Conservation (phyloP, 2,888 invertebrate genomes). For the Nomada goodeniana region DNA sequence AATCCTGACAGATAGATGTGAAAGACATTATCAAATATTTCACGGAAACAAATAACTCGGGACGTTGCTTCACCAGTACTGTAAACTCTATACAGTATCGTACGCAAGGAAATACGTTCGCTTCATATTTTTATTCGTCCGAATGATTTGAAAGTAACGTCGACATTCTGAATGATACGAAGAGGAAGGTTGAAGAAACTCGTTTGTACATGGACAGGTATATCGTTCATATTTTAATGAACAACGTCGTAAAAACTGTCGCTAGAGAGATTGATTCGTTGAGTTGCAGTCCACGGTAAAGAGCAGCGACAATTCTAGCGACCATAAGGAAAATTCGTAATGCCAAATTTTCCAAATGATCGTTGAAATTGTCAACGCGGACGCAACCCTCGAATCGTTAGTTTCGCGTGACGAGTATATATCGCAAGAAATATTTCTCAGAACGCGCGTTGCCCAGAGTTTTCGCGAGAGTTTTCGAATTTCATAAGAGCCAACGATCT, state of each 20-base stretch:
- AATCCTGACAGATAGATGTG: slow-evolving; percentile 9
- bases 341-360: slow-evolving; percentile 29
- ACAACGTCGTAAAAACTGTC: slow-evolving; percentile 22
- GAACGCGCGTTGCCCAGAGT: background rate
- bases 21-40: slow-evolving; percentile 10
- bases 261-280: slow-evolving; percentile 2
- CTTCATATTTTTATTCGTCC: slow-evolving; percentile 2
- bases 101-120: slow-evolving; percentile 13
- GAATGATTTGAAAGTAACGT: slow-evolving; percentile 20
- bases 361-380: slow-evolving; percentile 57
- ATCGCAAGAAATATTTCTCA: background rate
- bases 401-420: background rate
- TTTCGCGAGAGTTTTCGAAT: slow-evolving; percentile 10
- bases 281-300: slow-evolving; percentile 43
- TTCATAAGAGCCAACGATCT: background rate
- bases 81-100: slow-evolving; percentile 50
- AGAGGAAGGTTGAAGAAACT: slow-evolving; percentile 45
- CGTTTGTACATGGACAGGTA: slow-evolving; percentile 51
- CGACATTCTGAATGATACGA: slow-evolving; percentile 9
- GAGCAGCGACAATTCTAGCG: slow-evolving; percentile 62
- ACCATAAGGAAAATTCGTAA: slow-evolving; percentile 39
- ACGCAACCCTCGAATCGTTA: slow-evolving; percentile 12
- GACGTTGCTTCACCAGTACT: slow-evolving; percentile 29
- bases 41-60: background rate
- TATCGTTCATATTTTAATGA: slow-evolving; percentile 32